Conservation (phyloP, 2,113 vertebrate species). For the Silurus asotus region DNA sequence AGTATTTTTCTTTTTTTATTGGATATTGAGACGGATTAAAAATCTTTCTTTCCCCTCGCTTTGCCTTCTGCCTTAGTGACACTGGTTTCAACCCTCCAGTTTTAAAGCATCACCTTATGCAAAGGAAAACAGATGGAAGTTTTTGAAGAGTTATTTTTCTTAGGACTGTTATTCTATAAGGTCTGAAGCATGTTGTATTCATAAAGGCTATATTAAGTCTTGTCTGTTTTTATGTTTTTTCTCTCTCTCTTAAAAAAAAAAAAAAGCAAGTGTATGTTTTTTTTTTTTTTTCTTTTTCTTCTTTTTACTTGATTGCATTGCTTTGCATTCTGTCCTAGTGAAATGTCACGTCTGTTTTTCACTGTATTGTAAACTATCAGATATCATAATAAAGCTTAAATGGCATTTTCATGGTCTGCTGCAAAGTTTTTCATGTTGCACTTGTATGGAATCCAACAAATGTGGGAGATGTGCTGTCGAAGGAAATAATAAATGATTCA, state of each 20-base stretch:
- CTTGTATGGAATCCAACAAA: background rate
- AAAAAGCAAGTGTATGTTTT: slow-evolving; percentile 57
- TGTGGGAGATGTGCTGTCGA: background rate
- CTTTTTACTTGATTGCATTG: slow-evolving; percentile 79
- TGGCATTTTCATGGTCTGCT: slow-evolving; percentile 61
- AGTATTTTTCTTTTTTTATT: background rate
- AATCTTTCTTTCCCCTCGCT: slow-evolving; percentile 35
- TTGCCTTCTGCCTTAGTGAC: slow-evolving; percentile 61
- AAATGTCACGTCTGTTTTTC: slow-evolving; percentile 85
- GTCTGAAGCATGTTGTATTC: slow-evolving; percentile 82
- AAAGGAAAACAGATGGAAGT: slow-evolving; percentile 3
- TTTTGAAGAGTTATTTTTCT: slow-evolving; percentile 57
- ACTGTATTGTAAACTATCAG: slow-evolving; percentile 86
- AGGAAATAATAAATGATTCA: too few species aligned
- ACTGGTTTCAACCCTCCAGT: slow-evolving; percentile 59
- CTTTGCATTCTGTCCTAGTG: slow-evolving; percentile 84
- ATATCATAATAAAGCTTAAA: slow-evolving; percentile 95
- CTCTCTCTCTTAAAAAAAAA: slow-evolving; percentile 66
- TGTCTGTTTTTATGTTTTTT: slow-evolving; percentile 73
- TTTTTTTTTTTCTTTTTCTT: slow-evolving; percentile 64
- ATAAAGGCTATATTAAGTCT: slow-evolving; percentile 72
- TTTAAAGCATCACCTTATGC: slow-evolving; percentile 47
- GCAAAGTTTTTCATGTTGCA: background rate
- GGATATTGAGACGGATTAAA: slow-evolving; percentile 48
- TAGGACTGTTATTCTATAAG: slow-evolving; percentile 74